Percentiles rank a stretch among this genome's conserved stretches.
phyloP scores from a whole-genome alignment of 2,113 vertebrate species.

The Urocitellus parryii region DNA sequence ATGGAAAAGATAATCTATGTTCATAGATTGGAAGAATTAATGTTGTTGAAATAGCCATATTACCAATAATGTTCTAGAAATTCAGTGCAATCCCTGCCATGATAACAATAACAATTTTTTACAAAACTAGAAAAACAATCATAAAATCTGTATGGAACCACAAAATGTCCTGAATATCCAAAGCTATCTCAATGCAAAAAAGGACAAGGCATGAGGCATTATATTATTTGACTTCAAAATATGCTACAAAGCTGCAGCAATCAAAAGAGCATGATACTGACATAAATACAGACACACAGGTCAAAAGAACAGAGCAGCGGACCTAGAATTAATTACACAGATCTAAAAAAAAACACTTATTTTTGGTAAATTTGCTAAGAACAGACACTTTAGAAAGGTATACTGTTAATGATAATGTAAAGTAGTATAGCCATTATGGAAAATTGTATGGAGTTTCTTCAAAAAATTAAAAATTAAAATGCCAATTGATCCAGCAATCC shows the following conservation, averaged over 20 bases:
- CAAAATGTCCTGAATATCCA: not conserved
- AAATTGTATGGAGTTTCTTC: not conserved
- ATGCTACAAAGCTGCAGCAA: not conserved
- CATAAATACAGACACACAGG: not conserved
- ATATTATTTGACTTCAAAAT: not conserved
- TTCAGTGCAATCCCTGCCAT: too few species aligned
- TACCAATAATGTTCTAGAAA: too few species aligned
- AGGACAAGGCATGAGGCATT: not conserved
- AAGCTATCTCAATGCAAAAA: not conserved
- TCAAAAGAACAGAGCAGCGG: not conserved
- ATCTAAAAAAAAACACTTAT: not conserved
- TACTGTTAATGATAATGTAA: not conserved
- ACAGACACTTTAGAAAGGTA: not conserved
- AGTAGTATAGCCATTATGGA: not conserved
- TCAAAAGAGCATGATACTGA: not conserved
- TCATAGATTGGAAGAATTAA: too few species aligned
- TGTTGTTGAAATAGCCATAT: too few species aligned
- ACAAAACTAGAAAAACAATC: not conserved
- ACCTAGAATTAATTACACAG: not conserved
- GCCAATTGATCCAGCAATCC: not conserved
- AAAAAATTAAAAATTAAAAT: not conserved
- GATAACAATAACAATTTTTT: not conserved
- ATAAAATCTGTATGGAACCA: not conserved
- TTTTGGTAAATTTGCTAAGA: not conserved
- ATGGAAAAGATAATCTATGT: too few species aligned